Conservation (phyloP, 2,797 vertebrate species). For the Capromys pilorides region DNA sequence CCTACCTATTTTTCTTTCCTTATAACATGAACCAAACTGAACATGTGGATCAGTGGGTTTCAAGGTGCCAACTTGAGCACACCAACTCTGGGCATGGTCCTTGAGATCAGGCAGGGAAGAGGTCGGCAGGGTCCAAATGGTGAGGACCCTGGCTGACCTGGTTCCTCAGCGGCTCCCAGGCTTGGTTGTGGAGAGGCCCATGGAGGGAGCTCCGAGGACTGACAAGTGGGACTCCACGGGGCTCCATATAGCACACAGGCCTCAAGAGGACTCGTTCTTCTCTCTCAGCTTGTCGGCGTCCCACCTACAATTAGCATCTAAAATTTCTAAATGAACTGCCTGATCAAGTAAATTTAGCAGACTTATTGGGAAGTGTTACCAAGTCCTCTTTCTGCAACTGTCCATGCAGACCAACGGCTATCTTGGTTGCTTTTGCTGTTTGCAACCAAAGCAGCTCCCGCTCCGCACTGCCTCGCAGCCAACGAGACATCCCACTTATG, state of each 20-base stretch:
- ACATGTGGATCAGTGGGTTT: accelerated
- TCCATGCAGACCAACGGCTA: slow-evolving; percentile 50
- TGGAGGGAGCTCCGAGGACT: neutral
- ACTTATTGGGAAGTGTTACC: slow-evolving; percentile 69
- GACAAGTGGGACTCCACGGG: neutral
- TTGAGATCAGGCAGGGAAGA: neutral
- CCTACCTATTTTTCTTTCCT: neutral
- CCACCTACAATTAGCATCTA: slow-evolving; percentile 65
- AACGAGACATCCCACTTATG: slow-evolving; percentile 85
- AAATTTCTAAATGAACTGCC: slow-evolving; percentile 75
- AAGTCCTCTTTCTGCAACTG: slow-evolving; percentile 72
- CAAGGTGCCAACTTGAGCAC: neutral
- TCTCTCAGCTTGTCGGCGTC: slow-evolving; percentile 8
- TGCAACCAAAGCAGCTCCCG: slow-evolving; percentile 84
- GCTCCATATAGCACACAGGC: slow-evolving; percentile 29
- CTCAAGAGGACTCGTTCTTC: slow-evolving; percentile 53
- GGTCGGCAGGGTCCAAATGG: neutral
- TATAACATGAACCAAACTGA: neutral
- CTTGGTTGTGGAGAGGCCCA: neutral
- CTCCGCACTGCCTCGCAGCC: slow-evolving; percentile 81
- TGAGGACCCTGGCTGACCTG: neutral
- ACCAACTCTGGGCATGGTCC: accelerated
- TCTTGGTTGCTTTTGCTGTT: slow-evolving; percentile 83
- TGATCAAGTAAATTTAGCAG: slow-evolving; percentile 70
- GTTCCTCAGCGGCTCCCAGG: neutral